These are phyloP conservation scores for Saguinus midas DNA, from an alignment of 2,113 vertebrate species.

Conservation along the genomic window DNA sequence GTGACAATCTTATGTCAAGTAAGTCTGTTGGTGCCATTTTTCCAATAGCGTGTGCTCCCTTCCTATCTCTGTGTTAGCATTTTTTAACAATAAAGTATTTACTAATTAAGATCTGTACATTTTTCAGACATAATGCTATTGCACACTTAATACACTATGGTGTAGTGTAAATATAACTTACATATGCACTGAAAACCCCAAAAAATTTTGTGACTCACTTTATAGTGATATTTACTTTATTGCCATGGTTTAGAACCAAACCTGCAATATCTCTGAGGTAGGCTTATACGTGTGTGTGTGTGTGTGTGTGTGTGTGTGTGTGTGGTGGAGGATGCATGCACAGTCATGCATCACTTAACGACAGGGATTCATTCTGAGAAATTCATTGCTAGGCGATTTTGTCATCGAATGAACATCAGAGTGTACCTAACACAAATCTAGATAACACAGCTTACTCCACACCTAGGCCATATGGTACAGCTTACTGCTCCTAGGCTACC, in stretches of 20 bases:
- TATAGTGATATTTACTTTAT: neutral
- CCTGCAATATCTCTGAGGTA: neutral
- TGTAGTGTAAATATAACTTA: neutral
- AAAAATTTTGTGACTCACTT: neutral
- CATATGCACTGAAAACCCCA: neutral
- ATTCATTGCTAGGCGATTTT: neutral
- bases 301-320: too few relatives aligned
- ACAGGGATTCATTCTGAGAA: neutral
- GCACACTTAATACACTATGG: neutral
- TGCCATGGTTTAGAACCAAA: neutral
- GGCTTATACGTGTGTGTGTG: neutral
- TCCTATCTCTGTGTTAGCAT: neutral
- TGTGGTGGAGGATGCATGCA: neutral
- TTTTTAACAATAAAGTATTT: neutral
- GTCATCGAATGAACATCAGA: neutral
- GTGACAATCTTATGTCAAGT: neutral
- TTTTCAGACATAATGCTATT: neutral
- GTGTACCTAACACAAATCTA: neutral
- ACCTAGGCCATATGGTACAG: neutral
- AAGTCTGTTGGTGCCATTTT: neutral
- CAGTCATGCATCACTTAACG: neutral
- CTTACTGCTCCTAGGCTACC: neutral
- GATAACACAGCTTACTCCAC: neutral
- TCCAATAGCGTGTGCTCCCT: neutral
- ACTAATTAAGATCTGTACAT: neutral